A percentile compares a stretch with the other conserved stretches of the same genome.
Evolutionary conservation across 1,140 invertebrate species (phyloP).

Genomic region (Penaeus vannamei): DNA sequence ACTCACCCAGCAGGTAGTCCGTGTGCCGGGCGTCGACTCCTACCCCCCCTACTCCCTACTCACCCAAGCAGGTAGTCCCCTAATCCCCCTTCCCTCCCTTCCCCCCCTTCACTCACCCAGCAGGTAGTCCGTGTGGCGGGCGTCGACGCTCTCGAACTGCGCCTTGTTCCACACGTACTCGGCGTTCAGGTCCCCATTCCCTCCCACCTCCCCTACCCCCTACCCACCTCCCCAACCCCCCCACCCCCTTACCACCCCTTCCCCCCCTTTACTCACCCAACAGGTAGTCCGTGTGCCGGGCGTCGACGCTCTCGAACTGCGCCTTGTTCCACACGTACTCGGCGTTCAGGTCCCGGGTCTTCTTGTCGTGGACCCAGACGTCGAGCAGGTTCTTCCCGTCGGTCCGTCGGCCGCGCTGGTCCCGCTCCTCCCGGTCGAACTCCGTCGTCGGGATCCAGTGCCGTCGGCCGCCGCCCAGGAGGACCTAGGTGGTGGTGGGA

Average conservation of each 20-base stretch:
- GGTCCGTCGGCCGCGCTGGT: constrained; percentile 78
- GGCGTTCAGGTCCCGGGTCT: constrained; percentile 73
- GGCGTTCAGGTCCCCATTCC: too few relatives aligned
- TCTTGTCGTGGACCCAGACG: constrained; percentile 79
- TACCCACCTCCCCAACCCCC: too few relatives aligned
- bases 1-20: too few relatives aligned
- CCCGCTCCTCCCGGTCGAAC: constrained; percentile 76
- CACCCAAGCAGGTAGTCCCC: too few relatives aligned
- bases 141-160: constrained; percentile 75
- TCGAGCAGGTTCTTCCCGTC: constrained; percentile 82
- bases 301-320: constrained; percentile 77
- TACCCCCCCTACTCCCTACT: too few relatives aligned
- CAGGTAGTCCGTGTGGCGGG: too few relatives aligned
- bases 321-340: constrained; percentile 79
- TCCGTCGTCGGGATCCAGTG: constrained; percentile 73
- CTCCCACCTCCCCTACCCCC: too few relatives aligned
- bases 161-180: constrained; percentile 79
- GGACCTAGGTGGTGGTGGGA: constrained; percentile 76
- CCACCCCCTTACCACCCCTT: too few relatives aligned
- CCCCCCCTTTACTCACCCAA: constrained; percentile 74
- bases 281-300: constrained; percentile 79
- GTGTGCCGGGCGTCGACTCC: too few relatives aligned
- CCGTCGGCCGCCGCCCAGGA: constrained; percentile 86
- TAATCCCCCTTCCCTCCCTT: too few relatives aligned
- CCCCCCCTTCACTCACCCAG: too few relatives aligned